Evolutionary conservation across 92 coral and sea anemone genomes (phyloP).

Genomic region (Zoanthus sociatus): DNA sequence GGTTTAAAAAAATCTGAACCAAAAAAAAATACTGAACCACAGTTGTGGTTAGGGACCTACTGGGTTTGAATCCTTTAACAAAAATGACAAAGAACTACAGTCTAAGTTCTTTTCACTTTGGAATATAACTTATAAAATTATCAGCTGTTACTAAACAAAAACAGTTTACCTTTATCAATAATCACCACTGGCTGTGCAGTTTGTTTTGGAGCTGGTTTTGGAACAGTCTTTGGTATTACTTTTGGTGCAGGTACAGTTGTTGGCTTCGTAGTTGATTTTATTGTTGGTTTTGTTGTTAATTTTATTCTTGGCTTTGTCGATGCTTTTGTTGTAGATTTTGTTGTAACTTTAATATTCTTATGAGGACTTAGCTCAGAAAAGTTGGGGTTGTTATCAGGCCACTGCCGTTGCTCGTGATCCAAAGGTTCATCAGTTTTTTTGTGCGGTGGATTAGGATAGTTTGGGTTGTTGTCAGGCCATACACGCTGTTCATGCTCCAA

Average conservation of each 20-base stretch:
- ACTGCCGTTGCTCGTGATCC: constrained; percentile 40
- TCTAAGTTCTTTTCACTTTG: neutral
- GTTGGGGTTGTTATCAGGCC: constrained; percentile 33
- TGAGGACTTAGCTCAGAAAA: neutral
- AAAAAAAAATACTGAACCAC: no score
- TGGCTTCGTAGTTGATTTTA: constrained; percentile 38
- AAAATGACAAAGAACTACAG: no score
- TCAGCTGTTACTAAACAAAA: no score
- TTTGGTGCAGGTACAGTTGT: constrained; percentile 34
- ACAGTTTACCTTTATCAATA: constrained; percentile 31
- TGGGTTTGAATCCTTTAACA: no score
- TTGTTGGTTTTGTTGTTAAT: constrained; percentile 43
- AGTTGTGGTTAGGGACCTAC: no score
- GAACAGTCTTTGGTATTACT: constrained; percentile 53
- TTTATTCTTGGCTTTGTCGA: constrained; percentile 44
- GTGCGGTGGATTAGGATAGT: constrained; percentile 66
- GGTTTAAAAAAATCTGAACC: no score
- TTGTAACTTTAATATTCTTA: constrained; percentile 15
- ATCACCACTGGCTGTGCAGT: constrained; percentile 19
- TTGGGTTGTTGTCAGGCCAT: constrained; percentile 89
- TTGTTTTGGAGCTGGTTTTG: constrained; percentile 21
- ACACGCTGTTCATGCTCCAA: constrained; percentile 53
- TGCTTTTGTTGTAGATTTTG: constrained; percentile 45
- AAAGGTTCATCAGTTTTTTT: constrained; percentile 38
- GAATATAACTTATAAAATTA: neutral